phyloP scores from a whole-genome alignment of 1,140 invertebrate species.

The Mylabris phalerata region DNA sequence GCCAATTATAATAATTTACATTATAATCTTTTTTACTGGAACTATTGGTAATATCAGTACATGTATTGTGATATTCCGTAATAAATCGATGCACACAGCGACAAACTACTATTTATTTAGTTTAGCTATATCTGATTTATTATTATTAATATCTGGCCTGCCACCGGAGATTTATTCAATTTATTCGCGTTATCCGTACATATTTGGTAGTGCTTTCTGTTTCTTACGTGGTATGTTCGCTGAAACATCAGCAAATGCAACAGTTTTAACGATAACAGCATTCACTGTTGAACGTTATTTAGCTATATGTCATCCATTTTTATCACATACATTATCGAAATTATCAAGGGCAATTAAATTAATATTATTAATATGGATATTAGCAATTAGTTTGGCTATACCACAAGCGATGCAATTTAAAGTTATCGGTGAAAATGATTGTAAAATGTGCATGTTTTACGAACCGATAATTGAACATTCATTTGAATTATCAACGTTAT shows the following conservation, averaged over 20 bases:
- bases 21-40: constrained; percentile 77
- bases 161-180: constrained; percentile 81
- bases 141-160: constrained; percentile 73
- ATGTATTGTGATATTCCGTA: constrained; percentile 85
- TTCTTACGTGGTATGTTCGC: constrained; percentile 65
- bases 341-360: constrained; percentile 66
- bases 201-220: constrained; percentile 70
- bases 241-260: constrained; percentile 84
- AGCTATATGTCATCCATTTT: constrained; percentile 75
- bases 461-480: constrained; percentile 60
- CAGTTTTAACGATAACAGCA: constrained; percentile 84
- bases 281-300: constrained; percentile 80
- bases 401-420: constrained; percentile 74
- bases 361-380: constrained; percentile 65
- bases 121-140: constrained; percentile 85
- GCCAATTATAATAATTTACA: constrained; percentile 75
- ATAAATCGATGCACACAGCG: constrained; percentile 88
- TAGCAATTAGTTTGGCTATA: constrained; percentile 65
- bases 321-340: constrained; percentile 79
- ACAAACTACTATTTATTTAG: constrained; percentile 93
- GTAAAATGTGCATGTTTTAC: constrained; percentile 42
- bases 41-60: constrained; percentile 87
- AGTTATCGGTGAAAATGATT: constrained; percentile 39
- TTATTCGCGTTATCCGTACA: constrained; percentile 80
- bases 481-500: constrained; percentile 75